phyloP scores from a whole-genome alignment of 2,113 vertebrate genomes.

The Tamias sibiricus region DNA sequence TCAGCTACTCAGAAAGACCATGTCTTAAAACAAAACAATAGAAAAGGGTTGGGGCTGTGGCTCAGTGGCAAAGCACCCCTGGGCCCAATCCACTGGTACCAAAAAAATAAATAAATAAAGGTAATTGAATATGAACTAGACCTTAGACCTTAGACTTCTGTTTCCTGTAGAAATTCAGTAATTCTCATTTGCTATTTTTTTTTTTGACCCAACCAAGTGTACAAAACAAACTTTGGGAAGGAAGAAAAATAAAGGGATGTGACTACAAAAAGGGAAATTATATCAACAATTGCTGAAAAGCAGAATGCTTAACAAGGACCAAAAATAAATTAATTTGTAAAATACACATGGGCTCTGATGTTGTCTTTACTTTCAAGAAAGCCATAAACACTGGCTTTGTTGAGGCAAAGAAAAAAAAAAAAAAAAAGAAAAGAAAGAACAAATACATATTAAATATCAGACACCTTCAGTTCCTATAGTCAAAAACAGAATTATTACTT shows the following conservation, averaged over 20 bases:
- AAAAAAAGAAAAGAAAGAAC: too few species aligned
- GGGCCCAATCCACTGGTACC: too few species aligned
- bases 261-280: not conserved
- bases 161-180: not conserved
- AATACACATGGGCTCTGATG: not conserved
- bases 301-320: not conserved
- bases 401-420: not conserved
- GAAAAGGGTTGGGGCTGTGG: too few species aligned
- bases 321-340: not conserved
- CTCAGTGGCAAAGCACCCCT: too few species aligned
- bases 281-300: not conserved
- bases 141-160: not conserved
- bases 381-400: not conserved
- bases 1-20: too few species aligned
- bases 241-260: not conserved
- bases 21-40: too few species aligned
- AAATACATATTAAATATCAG: conserved; percentile 24
- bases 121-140: not conserved
- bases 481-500: not conserved
- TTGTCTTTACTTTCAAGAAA: not conserved
- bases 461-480: not conserved
- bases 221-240: not conserved
- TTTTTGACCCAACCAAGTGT: not conserved
- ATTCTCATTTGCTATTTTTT: not conserved
- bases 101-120: too few species aligned